Percentiles rank a stretch among this genome's conserved stretches.
Conservation (phyloP, 2,888 invertebrate genomes). For the Pomacea canaliculata region DNA sequence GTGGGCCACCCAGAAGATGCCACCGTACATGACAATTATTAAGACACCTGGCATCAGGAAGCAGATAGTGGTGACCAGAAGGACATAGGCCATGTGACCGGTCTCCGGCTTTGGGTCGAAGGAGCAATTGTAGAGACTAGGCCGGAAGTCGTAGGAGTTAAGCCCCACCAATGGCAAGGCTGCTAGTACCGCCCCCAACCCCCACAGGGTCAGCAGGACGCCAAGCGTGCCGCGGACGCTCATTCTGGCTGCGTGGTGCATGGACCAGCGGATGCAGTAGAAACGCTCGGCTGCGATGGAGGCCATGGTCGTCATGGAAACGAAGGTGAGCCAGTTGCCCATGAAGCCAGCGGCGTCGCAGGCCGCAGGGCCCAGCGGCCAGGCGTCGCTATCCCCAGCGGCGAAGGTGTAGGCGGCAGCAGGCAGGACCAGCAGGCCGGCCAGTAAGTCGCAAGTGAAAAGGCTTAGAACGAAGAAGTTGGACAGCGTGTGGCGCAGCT, state of each 20-base stretch:
- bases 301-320: constrained; percentile 37
- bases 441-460: constrained; percentile 37
- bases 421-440: constrained; percentile 33
- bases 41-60: constrained; percentile 38
- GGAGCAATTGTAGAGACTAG: constrained; percentile 31
- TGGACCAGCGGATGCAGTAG: constrained; percentile 41
- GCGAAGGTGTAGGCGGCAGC: constrained; percentile 30
- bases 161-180: constrained; percentile 36
- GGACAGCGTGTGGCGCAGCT: constrained; percentile 31
- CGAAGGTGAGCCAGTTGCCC: constrained; percentile 33
- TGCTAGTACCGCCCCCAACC: constrained; percentile 33
- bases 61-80: constrained; percentile 28
- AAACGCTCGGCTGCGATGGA: constrained; percentile 42
- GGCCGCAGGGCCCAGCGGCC: constrained; percentile 24
- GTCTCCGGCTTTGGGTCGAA: constrained; percentile 30
- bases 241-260: constrained; percentile 44
- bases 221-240: constrained; percentile 30
- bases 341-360: constrained; percentile 36
- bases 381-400: constrained; percentile 6
- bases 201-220: constrained; percentile 31
- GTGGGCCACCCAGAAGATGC: constrained; percentile 41
- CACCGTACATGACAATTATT: constrained; percentile 36
- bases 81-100: constrained; percentile 24
- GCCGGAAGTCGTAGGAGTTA: constrained; percentile 22
- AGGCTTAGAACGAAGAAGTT: constrained; percentile 41